These are phyloP conservation scores for Eptesicus fuscus DNA, from an alignment of 2,113 vertebrate species.

Conservation along the genomic window DNA sequence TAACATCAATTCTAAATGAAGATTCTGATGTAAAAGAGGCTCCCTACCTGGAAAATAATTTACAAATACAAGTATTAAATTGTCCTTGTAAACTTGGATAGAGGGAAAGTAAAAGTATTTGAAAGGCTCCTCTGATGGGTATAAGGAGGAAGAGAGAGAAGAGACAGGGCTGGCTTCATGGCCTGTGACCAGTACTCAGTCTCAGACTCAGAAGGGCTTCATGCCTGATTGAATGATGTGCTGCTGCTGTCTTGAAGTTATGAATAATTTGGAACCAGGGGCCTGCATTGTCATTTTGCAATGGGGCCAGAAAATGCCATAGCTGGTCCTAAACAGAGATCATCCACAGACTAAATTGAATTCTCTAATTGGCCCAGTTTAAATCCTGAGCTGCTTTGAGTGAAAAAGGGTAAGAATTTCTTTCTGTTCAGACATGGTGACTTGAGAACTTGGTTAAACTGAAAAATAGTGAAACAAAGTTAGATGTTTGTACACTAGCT, in stretches of 20 bases:
- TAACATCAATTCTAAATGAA: background rate
- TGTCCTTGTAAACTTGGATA: background rate
- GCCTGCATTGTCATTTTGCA: background rate
- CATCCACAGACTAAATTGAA: background rate
- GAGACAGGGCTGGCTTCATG: background rate
- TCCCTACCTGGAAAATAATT: background rate
- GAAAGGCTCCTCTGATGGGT: background rate
- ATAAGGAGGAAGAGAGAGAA: background rate
- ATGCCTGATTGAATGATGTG: background rate
- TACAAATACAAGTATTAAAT: background rate
- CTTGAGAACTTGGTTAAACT: background rate
- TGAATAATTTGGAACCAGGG: background rate
- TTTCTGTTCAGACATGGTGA: background rate
- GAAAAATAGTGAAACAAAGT: background rate
- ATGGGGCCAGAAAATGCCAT: background rate
- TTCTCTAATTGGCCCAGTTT: background rate
- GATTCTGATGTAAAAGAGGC: background rate
- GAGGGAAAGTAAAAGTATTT: background rate
- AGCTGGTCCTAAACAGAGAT: background rate
- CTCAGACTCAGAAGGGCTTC: background rate
- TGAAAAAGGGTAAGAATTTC: background rate
- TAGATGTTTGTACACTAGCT: background rate
- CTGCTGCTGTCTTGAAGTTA: background rate
- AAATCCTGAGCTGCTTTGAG: background rate
- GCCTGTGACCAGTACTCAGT: rapidly evolving